Base-by-base conservation (phyloP, 2,113 vertebrate genomes). In the Reinhardtius hippoglossoides region DNA sequence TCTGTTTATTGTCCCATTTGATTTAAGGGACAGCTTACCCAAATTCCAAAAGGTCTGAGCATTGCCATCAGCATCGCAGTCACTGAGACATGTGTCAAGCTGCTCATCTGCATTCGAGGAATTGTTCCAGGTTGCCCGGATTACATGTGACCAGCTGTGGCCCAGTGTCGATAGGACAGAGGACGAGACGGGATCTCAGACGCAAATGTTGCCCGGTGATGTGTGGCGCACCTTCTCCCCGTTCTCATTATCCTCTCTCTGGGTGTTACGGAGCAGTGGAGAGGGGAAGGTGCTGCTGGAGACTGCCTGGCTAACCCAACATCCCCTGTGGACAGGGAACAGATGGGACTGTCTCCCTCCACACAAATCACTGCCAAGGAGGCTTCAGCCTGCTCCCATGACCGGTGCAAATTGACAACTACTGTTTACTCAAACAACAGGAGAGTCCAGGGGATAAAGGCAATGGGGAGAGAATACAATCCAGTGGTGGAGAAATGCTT, bases 191-290 rank as follows among this genome's bases (percentile, higher is more conserved):
- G 71, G 52, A 59, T 76, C 75, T 85, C 77, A 62, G 80, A 85
- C 84, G 74, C 20, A 59, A 61, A 31, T 27, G 77, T 62, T 76
- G 67, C 81, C 79, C 67, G 23, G 74, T 68, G 82, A 84, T 82
- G 82, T 80, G 71, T 50, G 44, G 83, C 60, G 70, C 81, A 64
- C 79, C 74, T 60, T 78, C 77, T 83, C 83, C 70, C 83, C 76
- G 48, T 81, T 87, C 87, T 89, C 84, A 90, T 91, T 90, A 88
- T 89, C 88, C 84, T 88, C 88, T 84, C 89, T 71, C 78, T 88
- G 84, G 87, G 90, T 88, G 91, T 89, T 82, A n/a, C 59, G 84
- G 76, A 80, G 86, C 62, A 66, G 76, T 72, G 58, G 76, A 76
- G 78, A 66, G 55, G 31, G 63, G 75, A 55, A 27, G 50, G 52